Conservation (phyloP, 92 coral and sea anemone species). For the Palythoa grandiflora region DNA sequence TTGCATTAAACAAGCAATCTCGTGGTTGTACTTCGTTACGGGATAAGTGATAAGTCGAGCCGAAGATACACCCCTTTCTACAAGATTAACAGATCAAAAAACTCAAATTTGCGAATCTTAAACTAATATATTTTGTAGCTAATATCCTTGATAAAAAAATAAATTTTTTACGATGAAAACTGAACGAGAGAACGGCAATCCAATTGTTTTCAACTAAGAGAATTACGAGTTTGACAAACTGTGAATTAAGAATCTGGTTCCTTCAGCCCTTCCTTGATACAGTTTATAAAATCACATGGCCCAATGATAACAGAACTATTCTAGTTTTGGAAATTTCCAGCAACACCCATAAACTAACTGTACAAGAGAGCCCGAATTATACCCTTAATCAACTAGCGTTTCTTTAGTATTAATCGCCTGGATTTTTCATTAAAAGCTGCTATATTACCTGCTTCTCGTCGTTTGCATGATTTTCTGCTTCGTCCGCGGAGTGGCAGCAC, state of each 20-base stretch:
- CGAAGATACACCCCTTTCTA: slow-evolving; percentile 49
- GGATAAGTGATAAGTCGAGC: slow-evolving; percentile 8
- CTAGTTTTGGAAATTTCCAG: not conserved
- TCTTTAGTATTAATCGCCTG: not conserved
- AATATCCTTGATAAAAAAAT: not conserved
- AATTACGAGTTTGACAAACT: slow-evolving; percentile 32
- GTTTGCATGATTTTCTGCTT: slow-evolving; percentile 87
- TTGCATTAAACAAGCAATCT: slow-evolving; percentile 15
- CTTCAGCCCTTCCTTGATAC: slow-evolving; percentile 17
- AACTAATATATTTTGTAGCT: not conserved
- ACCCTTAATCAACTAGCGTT: not conserved
- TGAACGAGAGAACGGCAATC: slow-evolving; percentile 29
- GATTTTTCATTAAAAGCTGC: not conserved
- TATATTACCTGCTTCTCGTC: slow-evolving; percentile 74
- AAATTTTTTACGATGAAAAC: not conserved
- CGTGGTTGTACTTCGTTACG: slow-evolving; percentile 12
- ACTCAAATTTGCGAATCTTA: not conserved
- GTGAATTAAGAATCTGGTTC: not conserved
- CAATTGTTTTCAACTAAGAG: not conserved
- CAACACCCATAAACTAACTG: not conserved
- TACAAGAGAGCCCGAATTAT: not conserved
- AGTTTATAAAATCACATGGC: slow-evolving; percentile 26
- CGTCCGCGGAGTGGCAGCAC: slow-evolving; percentile 89
- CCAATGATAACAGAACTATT: slow-evolving; percentile 29
- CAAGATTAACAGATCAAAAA: slow-evolving; percentile 38